phyloP scores from a whole-genome alignment of 53 echinoderm and acorn worm genomes.

The Holothuria leucospilota region DNA sequence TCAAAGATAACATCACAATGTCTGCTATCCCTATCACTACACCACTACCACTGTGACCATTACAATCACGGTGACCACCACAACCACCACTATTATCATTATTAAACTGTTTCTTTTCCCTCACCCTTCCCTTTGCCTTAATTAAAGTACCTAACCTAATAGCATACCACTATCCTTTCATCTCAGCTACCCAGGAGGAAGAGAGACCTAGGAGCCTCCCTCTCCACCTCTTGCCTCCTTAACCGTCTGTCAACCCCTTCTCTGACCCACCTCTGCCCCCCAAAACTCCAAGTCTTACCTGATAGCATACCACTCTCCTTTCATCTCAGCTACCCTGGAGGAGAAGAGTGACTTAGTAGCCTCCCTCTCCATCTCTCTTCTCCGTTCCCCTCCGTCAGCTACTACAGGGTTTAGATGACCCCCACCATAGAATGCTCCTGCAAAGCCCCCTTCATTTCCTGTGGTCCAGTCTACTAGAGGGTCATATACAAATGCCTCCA shows the following conservation, averaged over 20 bases:
- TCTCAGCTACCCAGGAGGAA: slow-evolving; percentile 94
- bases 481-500: slow-evolving; percentile 97
- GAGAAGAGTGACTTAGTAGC: slow-evolving; percentile 92
- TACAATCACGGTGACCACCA: no score
- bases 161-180: slow-evolving; percentile 88
- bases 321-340: slow-evolving; percentile 95
- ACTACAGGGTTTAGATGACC: slow-evolving; percentile 94
- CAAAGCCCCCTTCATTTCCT: slow-evolving; percentile 92
- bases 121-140: no score
- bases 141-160: slow-evolving; percentile 75
- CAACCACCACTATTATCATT: no score
- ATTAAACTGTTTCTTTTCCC: no score
- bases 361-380: slow-evolving; percentile 94
- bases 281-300: slow-evolving; percentile 55
- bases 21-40: no score
- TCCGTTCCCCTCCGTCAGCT: slow-evolving; percentile 76
- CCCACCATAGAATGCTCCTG: slow-evolving; percentile 93
- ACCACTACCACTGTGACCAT: no score
- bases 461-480: slow-evolving; percentile 99
- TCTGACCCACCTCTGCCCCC: no score
- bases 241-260: slow-evolving; percentile 63
- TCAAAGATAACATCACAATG: no score
- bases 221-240: slow-evolving; percentile 90
- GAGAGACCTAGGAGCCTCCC: slow-evolving; percentile 85
- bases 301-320: slow-evolving; percentile 89